Conservation (phyloP, 1,140 invertebrate species). For the Drosophila ambigua region DNA sequence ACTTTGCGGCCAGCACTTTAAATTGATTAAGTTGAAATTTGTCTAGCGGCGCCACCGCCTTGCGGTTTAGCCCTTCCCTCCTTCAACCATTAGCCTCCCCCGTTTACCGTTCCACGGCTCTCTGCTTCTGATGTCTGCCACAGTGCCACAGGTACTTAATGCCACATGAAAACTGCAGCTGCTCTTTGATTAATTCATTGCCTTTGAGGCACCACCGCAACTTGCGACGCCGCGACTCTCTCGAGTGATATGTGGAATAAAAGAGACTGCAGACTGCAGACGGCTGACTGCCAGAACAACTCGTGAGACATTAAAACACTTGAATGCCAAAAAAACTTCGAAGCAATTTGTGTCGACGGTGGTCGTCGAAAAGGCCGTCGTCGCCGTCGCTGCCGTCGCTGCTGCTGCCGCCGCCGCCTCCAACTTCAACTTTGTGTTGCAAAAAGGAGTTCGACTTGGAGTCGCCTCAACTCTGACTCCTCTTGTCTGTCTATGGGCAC, state of each 20-base stretch:
- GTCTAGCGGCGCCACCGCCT: conserved; percentile 62
- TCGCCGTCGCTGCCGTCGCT: conserved; percentile 6
- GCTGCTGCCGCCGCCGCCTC: conserved; percentile 9
- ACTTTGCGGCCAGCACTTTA: conserved; percentile 78
- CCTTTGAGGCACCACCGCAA: background rate
- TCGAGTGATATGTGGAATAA: conserved; percentile 9
- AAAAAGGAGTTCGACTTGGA: conserved; percentile 1
- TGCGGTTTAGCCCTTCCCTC: conserved; percentile 34
- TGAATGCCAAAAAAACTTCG: conserved; percentile 70
- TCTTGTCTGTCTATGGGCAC: conserved; percentile 30
- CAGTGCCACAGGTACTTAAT: conserved; percentile 56
- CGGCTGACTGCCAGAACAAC: conserved; percentile 36
- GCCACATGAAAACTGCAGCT: conserved; percentile 54
- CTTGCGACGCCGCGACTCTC: no score
- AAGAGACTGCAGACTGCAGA: conserved; percentile 8
- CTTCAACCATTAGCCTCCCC: background rate
- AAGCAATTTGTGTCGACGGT: conserved; percentile 64
- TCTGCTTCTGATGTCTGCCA: background rate
- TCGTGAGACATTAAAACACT: conserved; percentile 80
- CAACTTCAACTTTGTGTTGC: conserved; percentile 23
- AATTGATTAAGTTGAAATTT: conserved; percentile 81
- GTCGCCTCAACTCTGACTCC: conserved; percentile 5
- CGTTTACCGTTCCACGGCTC: background rate
- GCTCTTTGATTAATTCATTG: conserved; percentile 73
- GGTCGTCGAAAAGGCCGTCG: conserved; percentile 56